Evolutionary conservation across 2,797 vertebrate genomes (phyloP).

Genomic region (Bradypodion pumilum): DNA sequence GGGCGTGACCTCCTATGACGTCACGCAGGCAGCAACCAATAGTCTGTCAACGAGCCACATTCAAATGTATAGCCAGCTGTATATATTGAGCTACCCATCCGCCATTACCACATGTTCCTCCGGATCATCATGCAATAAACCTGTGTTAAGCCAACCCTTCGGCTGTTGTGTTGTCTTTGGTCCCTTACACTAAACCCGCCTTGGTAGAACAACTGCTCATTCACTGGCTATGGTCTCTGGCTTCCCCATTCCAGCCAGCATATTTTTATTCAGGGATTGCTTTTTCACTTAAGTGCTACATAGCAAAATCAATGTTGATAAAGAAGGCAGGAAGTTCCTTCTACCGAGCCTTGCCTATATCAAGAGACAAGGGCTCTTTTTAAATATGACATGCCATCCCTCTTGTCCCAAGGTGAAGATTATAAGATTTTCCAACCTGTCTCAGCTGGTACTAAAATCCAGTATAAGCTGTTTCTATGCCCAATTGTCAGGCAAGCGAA

Average conservation of each 20-base stretch:
- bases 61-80: too few species aligned
- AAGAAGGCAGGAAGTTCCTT: not conserved
- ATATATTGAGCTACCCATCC: too few species aligned
- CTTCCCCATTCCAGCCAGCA: not conserved
- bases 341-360: not conserved
- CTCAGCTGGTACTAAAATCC: not conserved
- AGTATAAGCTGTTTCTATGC: not conserved
- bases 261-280: not conserved
- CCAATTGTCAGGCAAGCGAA: not conserved
- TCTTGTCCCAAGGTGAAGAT: not conserved
- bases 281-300: not conserved
- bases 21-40: too few species aligned
- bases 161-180: too few species aligned
- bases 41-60: too few species aligned
- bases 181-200: too few species aligned
- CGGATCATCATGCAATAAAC: too few species aligned
- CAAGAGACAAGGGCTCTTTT: not conserved
- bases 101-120: too few species aligned
- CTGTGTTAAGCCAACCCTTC: too few species aligned
- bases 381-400: not conserved
- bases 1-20: too few species aligned
- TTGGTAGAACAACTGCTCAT: conserved; percentile 2
- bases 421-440: not conserved
- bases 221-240: not conserved
- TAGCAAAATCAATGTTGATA: not conserved